A percentile compares a stretch with the other conserved stretches of the same genome.
These are phyloP conservation scores for Ochropacha duplaris DNA, from an alignment of 2,888 invertebrate genomes.

Conservation along the genomic window DNA sequence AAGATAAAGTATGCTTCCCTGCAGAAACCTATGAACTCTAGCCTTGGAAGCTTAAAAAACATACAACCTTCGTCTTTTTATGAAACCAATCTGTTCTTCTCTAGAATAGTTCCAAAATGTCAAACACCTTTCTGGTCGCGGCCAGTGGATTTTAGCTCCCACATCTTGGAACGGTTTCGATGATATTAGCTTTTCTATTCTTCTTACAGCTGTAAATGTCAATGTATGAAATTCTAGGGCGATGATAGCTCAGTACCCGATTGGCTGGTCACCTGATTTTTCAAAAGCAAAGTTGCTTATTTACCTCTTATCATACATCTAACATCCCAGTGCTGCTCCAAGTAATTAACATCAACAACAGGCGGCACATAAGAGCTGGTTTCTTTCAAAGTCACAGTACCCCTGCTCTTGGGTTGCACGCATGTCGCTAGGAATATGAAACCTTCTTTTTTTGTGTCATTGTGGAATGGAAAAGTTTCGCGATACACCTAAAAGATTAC, in stretches of 20 bases:
- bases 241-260: too few species aligned
- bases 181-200: slow-evolving; percentile 78
- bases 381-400: slow-evolving; percentile 83
- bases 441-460: slow-evolving; percentile 85
- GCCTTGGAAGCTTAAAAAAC: too few species aligned
- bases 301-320: slow-evolving; percentile 84
- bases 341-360: slow-evolving; percentile 89
- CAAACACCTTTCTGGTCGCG: slow-evolving; percentile 84
- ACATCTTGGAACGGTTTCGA: slow-evolving; percentile 83
- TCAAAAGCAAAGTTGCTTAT: too few species aligned
- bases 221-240: too few species aligned
- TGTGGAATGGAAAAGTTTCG: slow-evolving; percentile 85
- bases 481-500: slow-evolving; percentile 81
- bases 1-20: too few species aligned
- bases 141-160: slow-evolving; percentile 86
- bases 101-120: slow-evolving; percentile 71
- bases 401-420: slow-evolving; percentile 87
- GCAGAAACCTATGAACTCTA: too few species aligned
- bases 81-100: slow-evolving; percentile 54
- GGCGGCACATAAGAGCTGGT: slow-evolving; percentile 84
- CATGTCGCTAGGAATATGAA: slow-evolving; percentile 86
- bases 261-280: too few species aligned
- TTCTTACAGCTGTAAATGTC: slow-evolving; percentile 81
- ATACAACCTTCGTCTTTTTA: slow-evolving; percentile 22
- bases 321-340: slow-evolving; percentile 84